Evolutionary conservation across 2,888 invertebrate genomes (phyloP).

Genomic region (Cybosia mesomella): DNA sequence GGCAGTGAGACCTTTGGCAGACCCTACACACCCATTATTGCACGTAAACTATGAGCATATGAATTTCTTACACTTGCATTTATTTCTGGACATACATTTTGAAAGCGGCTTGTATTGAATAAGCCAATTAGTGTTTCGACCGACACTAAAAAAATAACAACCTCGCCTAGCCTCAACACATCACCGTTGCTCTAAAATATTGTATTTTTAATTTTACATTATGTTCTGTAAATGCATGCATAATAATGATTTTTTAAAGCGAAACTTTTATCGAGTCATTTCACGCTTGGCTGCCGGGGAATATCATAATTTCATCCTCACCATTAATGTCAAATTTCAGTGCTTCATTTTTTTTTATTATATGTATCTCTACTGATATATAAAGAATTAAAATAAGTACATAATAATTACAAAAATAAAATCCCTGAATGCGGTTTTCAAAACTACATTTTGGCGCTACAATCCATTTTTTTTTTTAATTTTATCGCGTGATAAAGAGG

Average conservation of each 20-base stretch:
- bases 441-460: not conserved
- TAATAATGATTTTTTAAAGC: constrained; percentile 4
- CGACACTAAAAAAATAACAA: not conserved
- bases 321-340: not conserved
- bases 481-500: not conserved
- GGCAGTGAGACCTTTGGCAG: not conserved
- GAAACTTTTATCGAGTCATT: not conserved
- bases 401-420: not conserved
- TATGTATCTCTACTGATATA: not conserved
- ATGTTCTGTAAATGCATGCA: constrained; percentile 4
- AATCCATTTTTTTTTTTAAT: not conserved
- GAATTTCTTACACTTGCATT: not conserved
- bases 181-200: not conserved
- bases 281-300: not conserved
- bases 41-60: not conserved
- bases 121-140: not conserved
- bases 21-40: not conserved
- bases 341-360: not conserved
- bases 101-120: not conserved
- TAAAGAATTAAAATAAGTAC: not conserved
- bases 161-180: not conserved
- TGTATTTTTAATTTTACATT: not conserved
- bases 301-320: not conserved
- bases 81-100: not conserved
- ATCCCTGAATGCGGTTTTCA: not conserved